Conservation (phyloP, 1,140 invertebrate genomes). For the Dysdera silvatica region DNA sequence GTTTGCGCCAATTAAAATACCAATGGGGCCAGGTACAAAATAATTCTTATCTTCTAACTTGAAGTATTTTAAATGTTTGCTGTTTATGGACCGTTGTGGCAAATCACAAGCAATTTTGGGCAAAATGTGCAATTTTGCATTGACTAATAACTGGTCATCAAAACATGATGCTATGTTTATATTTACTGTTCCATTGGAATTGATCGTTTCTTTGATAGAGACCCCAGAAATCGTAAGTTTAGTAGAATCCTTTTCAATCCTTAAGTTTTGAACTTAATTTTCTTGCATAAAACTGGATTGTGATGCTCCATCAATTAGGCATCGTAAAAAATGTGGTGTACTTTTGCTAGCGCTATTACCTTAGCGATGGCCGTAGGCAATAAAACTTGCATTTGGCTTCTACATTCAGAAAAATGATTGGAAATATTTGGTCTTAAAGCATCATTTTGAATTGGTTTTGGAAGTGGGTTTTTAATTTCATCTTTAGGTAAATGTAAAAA, state of each 20-base stretch:
- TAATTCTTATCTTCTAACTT: too few species aligned
- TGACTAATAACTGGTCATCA: not conserved
- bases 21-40: too few species aligned
- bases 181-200: not conserved
- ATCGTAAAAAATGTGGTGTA: not conserved
- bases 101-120: constrained; percentile 3
- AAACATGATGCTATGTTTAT: not conserved
- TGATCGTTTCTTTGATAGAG: not conserved
- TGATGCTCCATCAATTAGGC: not conserved
- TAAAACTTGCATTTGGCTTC: too few species aligned
- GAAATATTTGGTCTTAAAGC: too few species aligned
- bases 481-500: too few species aligned
- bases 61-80: not conserved
- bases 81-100: not conserved
- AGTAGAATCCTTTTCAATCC: not conserved
- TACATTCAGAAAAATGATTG: too few species aligned
- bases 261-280: not conserved
- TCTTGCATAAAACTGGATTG: not conserved
- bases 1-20: too few species aligned
- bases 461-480: too few species aligned
- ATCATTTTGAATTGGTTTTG: too few species aligned
- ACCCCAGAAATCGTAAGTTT: not conserved
- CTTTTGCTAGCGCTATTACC: not conserved
- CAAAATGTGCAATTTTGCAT: not conserved
- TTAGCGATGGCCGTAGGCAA: not conserved